Percentiles rank a stretch among this genome's conserved stretches.
Conservation (phyloP, 1,140 invertebrate species). For the Drosophila eugracilis region DNA sequence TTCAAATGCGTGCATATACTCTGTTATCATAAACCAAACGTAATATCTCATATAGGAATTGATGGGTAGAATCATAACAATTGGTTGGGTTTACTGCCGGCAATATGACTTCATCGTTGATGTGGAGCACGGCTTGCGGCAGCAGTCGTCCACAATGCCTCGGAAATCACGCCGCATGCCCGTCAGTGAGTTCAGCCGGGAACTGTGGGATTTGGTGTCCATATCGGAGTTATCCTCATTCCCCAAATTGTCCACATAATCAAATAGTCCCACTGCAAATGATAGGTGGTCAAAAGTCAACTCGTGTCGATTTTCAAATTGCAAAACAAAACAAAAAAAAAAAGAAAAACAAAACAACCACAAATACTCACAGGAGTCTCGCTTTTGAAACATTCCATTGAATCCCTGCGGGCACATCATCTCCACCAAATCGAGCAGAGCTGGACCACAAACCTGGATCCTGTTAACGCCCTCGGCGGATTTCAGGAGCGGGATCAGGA, state of each 20-base stretch:
- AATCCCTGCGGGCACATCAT: constrained; percentile 22
- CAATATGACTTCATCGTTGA: constrained; percentile 33
- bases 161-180: constrained; percentile 36
- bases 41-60: neutral
- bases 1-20: neutral
- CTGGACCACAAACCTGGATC: constrained; percentile 18
- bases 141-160: constrained; percentile 57
- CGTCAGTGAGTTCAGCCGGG: constrained; percentile 27
- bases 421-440: constrained; percentile 20
- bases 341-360: neutral
- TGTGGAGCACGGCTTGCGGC: constrained; percentile 21
- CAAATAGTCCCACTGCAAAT: constrained; percentile 53
- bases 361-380: constrained; percentile 44
- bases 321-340: no score
- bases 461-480: constrained; percentile 2
- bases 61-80: neutral
- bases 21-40: neutral
- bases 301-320: neutral
- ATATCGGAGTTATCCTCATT: constrained; percentile 3
- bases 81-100: neutral
- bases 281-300: no score
- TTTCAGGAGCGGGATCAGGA: constrained; percentile 23
- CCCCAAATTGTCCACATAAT: constrained; percentile 53
- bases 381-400: constrained; percentile 16
- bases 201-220: neutral